phyloP scores from a whole-genome alignment of 2,888 invertebrate species.

The Petrolisthes cinctipes region DNA sequence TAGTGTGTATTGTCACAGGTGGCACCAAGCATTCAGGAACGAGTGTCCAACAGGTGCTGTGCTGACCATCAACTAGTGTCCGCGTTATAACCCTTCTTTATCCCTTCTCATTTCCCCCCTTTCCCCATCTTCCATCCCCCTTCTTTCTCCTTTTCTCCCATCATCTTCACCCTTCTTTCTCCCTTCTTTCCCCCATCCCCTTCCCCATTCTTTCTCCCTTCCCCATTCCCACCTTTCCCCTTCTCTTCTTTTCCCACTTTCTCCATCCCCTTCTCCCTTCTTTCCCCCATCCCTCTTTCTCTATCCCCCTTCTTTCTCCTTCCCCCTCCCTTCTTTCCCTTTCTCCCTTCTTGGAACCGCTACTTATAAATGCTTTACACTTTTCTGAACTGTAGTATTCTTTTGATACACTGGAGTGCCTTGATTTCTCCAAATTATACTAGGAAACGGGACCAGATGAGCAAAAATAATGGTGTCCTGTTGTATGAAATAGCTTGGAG shows the following conservation, averaged over 20 bases:
- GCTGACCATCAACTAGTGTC: not conserved
- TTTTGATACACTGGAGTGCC: too few species aligned
- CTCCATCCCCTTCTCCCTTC: not conserved
- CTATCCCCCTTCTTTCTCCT: not conserved
- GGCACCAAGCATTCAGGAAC: not conserved
- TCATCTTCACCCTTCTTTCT: not conserved
- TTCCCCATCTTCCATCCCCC: not conserved
- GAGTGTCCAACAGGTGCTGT: not conserved
- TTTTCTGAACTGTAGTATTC: too few species aligned
- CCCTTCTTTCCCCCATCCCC: not conserved
- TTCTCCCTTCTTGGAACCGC: not conserved
- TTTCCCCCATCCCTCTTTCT: not conserved
- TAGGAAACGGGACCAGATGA: too few species aligned
- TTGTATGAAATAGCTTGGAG: too few species aligned
- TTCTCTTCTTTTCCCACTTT: not conserved
- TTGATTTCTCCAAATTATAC: too few species aligned
- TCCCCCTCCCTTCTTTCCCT: not conserved
- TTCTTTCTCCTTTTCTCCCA: not conserved
- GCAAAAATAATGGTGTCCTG: too few species aligned
- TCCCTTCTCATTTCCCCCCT: not conserved
- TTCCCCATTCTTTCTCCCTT: not conserved
- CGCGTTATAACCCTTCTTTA: not conserved
- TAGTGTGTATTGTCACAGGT: constrained; percentile 36
- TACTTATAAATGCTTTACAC: too few species aligned
- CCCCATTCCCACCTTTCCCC: not conserved